Evolutionary conservation across 1,140 invertebrate genomes (phyloP), one percentile per base, ranked within the genome.

Genomic region (Cotesia glomerata): DNA sequence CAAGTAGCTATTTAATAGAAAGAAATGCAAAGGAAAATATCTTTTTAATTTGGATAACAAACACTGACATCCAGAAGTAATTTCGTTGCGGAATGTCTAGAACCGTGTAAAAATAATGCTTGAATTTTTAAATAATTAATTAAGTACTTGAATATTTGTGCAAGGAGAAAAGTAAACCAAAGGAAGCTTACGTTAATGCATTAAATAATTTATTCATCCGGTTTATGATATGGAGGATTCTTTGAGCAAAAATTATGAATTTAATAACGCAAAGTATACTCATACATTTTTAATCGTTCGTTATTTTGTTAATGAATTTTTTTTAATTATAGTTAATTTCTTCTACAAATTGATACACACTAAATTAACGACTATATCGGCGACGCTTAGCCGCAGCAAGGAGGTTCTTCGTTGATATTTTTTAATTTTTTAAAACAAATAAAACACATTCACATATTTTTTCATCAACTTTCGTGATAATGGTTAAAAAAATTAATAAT

Each of bases 201-300:
- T 69, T 68, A 32, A 52, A 32, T 68, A 45, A 34, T 73, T 61
- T 64, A 5, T 62, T 54, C 13, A 59, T 51, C 66, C 49, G 59
- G 59, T 54, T 32, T 49, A 69, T 75, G 74, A 75, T 75, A 75
- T 75, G 74, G 68, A 75, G 64, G 39, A 68, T 73, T 73, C 71
- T 68, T 73, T 73, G 71, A 73, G 71, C 71, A 71, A 73, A 73
- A 73, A 18, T 68, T 73, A 54, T 67, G 34, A 72, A 67, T 52
- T 49, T 26, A 26, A 72, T 64, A 69, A 69, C 56, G 36, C 65
- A 56, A 68, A 56, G 54, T 34, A 54, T 68, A 26, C 26, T 51
- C 36, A 18, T 18, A 26, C 18, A 11, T 58, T 54, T 32, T 67
- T 32, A 67, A 56, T 69, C 58, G 34, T 18, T 39, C 56, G 32